A percentile compares a stretch with the other conserved stretches of the same genome.
Conservation (phyloP, 1,140 invertebrate species). For the Platorchestia sp. region DNA sequence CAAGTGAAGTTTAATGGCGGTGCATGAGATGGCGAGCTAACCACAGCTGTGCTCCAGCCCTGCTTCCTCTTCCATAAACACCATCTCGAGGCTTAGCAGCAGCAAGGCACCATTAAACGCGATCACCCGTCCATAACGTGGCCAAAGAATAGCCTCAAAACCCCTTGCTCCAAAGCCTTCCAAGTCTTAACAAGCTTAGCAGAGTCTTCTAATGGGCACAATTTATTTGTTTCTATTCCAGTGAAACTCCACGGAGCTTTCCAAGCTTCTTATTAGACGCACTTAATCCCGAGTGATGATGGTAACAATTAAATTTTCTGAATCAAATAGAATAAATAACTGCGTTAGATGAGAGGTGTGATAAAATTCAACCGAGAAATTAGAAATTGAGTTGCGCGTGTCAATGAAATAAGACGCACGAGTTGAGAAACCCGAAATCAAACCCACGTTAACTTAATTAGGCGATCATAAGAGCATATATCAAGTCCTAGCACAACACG, state of each 20-base stretch:
- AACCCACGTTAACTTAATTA: too few relatives aligned
- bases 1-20: slow-evolving; percentile 6
- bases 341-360: background rate
- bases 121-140: slow-evolving; percentile 31
- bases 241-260: background rate
- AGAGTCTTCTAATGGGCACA: background rate
- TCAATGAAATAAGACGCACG: background rate
- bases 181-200: background rate
- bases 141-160: slow-evolving; percentile 4
- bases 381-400: background rate
- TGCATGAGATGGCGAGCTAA: background rate
- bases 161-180: background rate
- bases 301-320: background rate
- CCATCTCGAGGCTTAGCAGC: slow-evolving; percentile 44
- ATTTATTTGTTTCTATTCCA: background rate
- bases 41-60: background rate
- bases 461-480: too few relatives aligned
- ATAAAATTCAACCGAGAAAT: background rate
- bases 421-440: too few relatives aligned
- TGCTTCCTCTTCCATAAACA: slow-evolving; percentile 26
- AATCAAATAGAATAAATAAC: background rate
- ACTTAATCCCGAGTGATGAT: background rate
- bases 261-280: background rate
- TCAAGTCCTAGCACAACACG: too few relatives aligned
- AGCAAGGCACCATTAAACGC: slow-evolving; percentile 32